phyloP scores from a whole-genome alignment of 1,140 invertebrate species.

The Aphaenogaster ashmeadi region DNA sequence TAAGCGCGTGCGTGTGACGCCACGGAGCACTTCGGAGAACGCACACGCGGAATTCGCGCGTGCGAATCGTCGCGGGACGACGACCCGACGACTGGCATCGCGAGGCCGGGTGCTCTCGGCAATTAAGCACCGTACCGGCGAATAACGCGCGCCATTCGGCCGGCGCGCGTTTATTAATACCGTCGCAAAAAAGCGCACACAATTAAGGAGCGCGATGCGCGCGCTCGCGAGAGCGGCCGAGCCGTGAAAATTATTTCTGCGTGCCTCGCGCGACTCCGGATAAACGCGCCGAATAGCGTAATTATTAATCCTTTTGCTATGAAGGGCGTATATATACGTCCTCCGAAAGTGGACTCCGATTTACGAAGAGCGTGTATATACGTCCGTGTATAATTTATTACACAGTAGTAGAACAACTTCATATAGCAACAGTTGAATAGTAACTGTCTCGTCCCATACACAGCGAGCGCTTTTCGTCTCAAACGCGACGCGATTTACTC shows the following conservation, averaged over 20 bases:
- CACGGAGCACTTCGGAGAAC: not conserved
- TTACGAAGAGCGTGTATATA: no score
- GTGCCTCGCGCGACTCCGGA: not conserved
- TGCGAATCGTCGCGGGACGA: constrained; percentile 29
- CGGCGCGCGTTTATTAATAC: constrained; percentile 39
- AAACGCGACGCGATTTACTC: not conserved
- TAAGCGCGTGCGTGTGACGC: not conserved
- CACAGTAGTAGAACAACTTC: no score
- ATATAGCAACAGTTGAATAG: no score
- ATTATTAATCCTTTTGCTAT: not conserved
- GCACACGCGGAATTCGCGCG: constrained; percentile 8
- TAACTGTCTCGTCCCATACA: no score
- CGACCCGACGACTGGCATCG: not conserved
- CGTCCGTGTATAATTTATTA: no score
- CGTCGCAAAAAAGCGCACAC: constrained; percentile 34
- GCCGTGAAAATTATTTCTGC: not conserved
- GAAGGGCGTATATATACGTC: no score
- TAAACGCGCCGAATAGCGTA: not conserved
- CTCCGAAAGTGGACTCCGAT: no score
- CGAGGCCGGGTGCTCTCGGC: not conserved
- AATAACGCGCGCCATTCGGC: constrained; percentile 12
- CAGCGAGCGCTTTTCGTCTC: no score
- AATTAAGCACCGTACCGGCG: constrained; percentile 23
- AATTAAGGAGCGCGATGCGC: constrained; percentile 7
- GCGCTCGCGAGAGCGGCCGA: not conserved